Percentiles rank a stretch among this genome's conserved stretches.
phyloP scores from a whole-genome alignment of 2,113 vertebrate genomes.

The Falco punctatus region DNA sequence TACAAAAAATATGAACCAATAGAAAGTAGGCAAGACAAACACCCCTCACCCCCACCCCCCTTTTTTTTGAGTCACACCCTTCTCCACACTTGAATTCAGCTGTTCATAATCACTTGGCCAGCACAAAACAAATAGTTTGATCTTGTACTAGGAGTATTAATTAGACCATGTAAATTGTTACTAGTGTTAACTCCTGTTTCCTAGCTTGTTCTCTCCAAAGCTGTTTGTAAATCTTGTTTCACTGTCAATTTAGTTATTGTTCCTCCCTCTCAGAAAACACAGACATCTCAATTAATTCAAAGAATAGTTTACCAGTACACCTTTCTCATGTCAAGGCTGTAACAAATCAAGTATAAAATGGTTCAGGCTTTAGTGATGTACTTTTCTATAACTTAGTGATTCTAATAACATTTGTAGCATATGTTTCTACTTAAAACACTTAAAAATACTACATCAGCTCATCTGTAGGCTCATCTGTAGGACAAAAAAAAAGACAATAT shows the following conservation, averaged over 20 bases:
- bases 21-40: not conserved
- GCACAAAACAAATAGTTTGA: not conserved
- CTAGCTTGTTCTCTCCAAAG: not conserved
- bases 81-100: not conserved
- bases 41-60: rapidly evolving
- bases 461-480: not conserved
- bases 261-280: constrained; percentile 4
- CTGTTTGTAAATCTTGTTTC: not conserved
- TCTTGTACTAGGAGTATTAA: not conserved
- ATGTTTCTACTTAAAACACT: not conserved
- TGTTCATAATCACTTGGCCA: not conserved
- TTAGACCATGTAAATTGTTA: not conserved
- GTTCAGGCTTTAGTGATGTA: not conserved
- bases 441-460: not conserved
- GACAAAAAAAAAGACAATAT: not conserved
- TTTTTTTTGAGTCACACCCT: not conserved
- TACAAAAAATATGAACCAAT: not conserved
- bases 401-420: not conserved
- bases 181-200: not conserved
- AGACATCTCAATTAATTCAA: not conserved
- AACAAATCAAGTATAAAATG: not conserved
- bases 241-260: not conserved
- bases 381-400: not conserved
- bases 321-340: not conserved
- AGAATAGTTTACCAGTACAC: not conserved